Conservation (phyloP, 2,888 invertebrate genomes). For the Merodon equestris region DNA sequence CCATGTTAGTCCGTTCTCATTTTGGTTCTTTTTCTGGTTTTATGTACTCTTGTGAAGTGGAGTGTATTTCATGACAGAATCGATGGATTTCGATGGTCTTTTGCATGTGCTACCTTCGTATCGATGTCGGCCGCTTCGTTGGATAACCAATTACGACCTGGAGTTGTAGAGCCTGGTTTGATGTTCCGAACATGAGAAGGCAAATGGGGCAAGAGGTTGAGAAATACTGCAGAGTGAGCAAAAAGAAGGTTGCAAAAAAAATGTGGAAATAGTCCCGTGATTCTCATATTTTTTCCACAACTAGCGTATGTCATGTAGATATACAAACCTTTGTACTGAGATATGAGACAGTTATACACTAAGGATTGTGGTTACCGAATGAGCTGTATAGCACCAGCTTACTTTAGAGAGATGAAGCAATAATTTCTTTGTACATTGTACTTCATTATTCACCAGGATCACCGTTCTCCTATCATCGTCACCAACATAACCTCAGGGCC, state of each 20-base stretch:
- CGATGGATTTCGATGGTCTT: slow-evolving; percentile 52
- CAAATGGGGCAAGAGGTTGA: not conserved
- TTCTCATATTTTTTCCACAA: slow-evolving; percentile 33
- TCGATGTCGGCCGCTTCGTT: slow-evolving; percentile 17
- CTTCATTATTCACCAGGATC: no score
- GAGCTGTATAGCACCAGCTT: not conserved
- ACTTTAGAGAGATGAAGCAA: slow-evolving; percentile 10
- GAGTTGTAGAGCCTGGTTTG: slow-evolving; percentile 29
- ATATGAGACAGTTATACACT: slow-evolving; percentile 40
- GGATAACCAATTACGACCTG: slow-evolving; percentile 55
- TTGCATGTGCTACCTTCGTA: slow-evolving; percentile 55
- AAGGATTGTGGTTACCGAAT: slow-evolving; percentile 19
- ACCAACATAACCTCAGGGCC: no score
- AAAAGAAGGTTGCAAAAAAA: slow-evolving; percentile 16
- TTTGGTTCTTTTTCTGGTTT: not conserved
- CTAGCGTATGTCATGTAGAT: slow-evolving; percentile 19
- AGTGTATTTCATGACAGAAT: slow-evolving; percentile 42
- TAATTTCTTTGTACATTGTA: no score
- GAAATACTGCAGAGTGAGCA: not conserved
- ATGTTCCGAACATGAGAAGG: slow-evolving; percentile 8
- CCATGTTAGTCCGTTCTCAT: no score
- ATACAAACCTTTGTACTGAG: slow-evolving; percentile 32
- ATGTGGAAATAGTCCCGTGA: slow-evolving; percentile 34
- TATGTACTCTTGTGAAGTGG: not conserved
- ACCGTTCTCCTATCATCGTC: no score